Conservation (phyloP, 2,113 vertebrate species). For the Rousettus leschenaultii region DNA sequence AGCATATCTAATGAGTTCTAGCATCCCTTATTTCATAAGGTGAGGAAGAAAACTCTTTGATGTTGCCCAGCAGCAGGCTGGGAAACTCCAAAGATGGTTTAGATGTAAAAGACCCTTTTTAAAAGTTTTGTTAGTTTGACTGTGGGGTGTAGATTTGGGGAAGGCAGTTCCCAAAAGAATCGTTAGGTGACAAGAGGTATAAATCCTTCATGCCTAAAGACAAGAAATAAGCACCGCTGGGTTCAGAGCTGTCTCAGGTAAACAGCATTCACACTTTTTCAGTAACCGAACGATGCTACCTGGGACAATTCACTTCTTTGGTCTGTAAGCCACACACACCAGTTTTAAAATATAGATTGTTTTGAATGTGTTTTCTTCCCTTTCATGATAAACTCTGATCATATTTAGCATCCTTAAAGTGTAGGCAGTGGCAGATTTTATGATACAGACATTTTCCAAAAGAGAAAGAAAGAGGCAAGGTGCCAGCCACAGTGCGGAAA, state of each 20-base stretch:
- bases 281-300: not conserved
- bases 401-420: not conserved
- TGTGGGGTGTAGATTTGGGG: not conserved
- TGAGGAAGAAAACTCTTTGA: not conserved
- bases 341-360: not conserved
- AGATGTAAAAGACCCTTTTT: not conserved
- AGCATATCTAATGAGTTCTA: not conserved
- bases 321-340: not conserved
- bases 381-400: not conserved
- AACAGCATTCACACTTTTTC: not conserved
- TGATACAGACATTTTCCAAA: not conserved
- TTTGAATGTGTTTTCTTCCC: not conserved
- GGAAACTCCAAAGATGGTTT: not conserved
- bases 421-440: not conserved
- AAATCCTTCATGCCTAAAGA: not conserved
- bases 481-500: not conserved
- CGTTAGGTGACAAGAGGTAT: not conserved
- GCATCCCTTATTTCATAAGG: not conserved
- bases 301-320: not conserved
- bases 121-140: not conserved
- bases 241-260: not conserved
- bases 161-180: not conserved
- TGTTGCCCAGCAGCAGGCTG: not conserved
- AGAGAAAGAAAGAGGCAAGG: not conserved
- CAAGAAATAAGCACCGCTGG: not conserved